Evolutionary conservation across 1,140 invertebrate genomes (phyloP), one percentile per base, ranked within the genome.

Genomic region (Olivierus martensii): DNA sequence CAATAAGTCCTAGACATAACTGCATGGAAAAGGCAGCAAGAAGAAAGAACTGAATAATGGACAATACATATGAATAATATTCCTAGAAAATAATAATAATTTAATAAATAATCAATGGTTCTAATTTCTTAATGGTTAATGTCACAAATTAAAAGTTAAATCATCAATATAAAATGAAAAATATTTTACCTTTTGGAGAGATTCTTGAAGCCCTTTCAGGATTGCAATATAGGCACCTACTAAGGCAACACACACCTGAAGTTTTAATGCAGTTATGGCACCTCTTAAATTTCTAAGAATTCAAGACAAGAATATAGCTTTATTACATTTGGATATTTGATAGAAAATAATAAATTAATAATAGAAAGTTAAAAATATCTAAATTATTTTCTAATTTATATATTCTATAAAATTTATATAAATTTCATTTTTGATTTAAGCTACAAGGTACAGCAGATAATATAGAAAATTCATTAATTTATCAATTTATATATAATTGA

Each of bases 201-300:
- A 55, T 46, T 58, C 53, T 28, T 58, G 57, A 12, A 58, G 46
- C 22, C 52, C 49, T 50, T 55, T 55, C 0, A 55, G 44, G 41
- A 58, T 44, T 2, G 47, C 44, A 11, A 22, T 49, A 18, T 58
- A 58, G 28, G 57, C 53, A 48, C 49, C 57, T 7, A 58, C 38
- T 39, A 58, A 41, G 17, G 57, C 57, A 36, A 58, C 42, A 34
- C 57, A 58, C 2, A 55, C 49, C 38, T 58, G 57, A 42, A 58
- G 28, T 50, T 58, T 58, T 22, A 58, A 44, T 6, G 57, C 52
- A 5, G 57, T 58, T 11, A 58, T 55, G 18, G 57, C 49, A 46
- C 57, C 57, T 3, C 50, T 47, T 7, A 58, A 55, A 42, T 58
- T 54, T 17, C 57, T 58, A 18, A 22, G 9, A 47, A 45, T n/a